Evolutionary conservation across 2,888 invertebrate species (phyloP).

Genomic region (Stegana nigrithorax): DNA sequence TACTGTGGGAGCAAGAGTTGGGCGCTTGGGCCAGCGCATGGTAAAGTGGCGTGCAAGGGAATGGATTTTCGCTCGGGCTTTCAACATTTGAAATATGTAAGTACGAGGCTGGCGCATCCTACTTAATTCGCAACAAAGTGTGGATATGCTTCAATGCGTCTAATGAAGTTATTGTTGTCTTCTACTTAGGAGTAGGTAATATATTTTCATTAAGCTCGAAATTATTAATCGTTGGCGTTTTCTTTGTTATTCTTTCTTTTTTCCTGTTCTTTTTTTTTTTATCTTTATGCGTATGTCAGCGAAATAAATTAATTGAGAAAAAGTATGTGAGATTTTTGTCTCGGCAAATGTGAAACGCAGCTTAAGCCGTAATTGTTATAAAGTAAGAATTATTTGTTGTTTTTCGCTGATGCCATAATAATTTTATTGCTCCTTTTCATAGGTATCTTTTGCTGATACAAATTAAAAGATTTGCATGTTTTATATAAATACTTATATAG

Average conservation of each 20-base stretch:
- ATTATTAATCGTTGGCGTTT: constrained; percentile 44
- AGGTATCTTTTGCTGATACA: too few relatives aligned
- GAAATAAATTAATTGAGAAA: neutral
- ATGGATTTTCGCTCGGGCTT: neutral
- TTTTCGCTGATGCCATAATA: too few relatives aligned
- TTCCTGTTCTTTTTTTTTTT: neutral
- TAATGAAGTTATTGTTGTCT: constrained; percentile 50
- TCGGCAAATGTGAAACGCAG: too few relatives aligned
- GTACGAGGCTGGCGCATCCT: constrained; percentile 42
- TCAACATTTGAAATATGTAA: constrained; percentile 38
- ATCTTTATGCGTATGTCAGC: neutral
- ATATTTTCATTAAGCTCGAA: constrained; percentile 49
- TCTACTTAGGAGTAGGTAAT: constrained; percentile 31
- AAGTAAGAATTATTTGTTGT: too few relatives aligned
- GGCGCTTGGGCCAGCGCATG: neutral
- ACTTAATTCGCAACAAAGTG: too few relatives aligned
- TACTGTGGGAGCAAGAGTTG: too few relatives aligned
- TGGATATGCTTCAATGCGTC: constrained; percentile 44
- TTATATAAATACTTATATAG: too few relatives aligned
- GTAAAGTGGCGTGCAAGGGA: neutral
- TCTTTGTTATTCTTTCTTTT: too few relatives aligned
- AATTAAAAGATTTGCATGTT: too few relatives aligned
- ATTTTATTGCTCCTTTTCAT: too few relatives aligned
- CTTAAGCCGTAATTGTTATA: neutral
- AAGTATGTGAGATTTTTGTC: too few relatives aligned